These are phyloP conservation scores for Agriotes lineatus DNA, from an alignment of 2,888 invertebrate genomes.

Conservation along the genomic window DNA sequence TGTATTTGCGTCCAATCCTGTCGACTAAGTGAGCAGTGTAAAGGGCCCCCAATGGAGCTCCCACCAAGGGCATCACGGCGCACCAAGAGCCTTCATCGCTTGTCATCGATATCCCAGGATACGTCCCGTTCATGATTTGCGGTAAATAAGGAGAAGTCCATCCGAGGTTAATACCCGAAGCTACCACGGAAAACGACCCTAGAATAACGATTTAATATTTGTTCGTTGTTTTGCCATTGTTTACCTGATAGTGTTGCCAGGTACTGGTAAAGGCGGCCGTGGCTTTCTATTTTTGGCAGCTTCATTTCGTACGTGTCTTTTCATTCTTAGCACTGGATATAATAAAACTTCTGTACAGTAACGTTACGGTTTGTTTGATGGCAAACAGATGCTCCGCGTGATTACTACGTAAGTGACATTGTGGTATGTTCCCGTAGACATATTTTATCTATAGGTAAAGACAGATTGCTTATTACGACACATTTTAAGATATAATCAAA, in stretches of 20 bases:
- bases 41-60: constrained; percentile 74
- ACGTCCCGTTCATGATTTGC: constrained; percentile 63
- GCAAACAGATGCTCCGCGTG: no score
- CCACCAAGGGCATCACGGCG: constrained; percentile 75
- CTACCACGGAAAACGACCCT: constrained; percentile 58
- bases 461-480: no score
- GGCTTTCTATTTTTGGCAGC: no score
- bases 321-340: no score
- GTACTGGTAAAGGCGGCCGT: constrained; percentile 58
- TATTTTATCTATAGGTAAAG: no score
- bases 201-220: constrained; percentile 31
- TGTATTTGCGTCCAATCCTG: constrained; percentile 73
- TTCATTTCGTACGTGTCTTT: no score
- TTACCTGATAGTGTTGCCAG: constrained; percentile 59
- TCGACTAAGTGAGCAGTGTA: constrained; percentile 75
- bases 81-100: constrained; percentile 72
- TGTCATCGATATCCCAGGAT: constrained; percentile 68
- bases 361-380: no score
- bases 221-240: background rate
- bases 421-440: no score
- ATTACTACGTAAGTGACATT: no score
- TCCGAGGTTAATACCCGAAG: constrained; percentile 64
- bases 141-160: constrained; percentile 74
- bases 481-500: no score
- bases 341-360: no score